These are phyloP conservation scores for Stegostoma tigrinum DNA, from an alignment of 2,113 vertebrate genomes.

Conservation along the genomic window DNA sequence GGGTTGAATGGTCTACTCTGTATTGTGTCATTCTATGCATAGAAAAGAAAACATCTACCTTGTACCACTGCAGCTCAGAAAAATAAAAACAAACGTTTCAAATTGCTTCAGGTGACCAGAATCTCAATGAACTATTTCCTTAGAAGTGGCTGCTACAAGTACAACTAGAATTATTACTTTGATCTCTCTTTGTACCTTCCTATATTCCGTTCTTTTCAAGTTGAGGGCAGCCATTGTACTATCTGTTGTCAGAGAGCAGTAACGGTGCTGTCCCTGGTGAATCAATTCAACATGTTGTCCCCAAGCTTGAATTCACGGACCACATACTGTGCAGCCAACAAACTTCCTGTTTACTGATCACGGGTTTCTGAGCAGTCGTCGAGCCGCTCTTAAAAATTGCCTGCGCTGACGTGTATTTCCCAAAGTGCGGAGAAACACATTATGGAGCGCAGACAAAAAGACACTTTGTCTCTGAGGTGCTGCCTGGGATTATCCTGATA, in stretches of 20 bases:
- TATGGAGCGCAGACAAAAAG: not conserved
- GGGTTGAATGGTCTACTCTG: not conserved
- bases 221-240: not conserved
- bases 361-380: not conserved
- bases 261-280: not conserved
- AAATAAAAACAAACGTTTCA: not conserved
- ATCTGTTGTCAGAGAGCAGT: not conserved
- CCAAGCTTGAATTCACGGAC: not conserved
- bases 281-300: not conserved
- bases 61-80: not conserved
- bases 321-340: not conserved
- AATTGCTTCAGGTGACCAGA: not conserved
- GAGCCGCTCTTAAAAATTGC: not conserved
- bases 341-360: not conserved
- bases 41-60: not conserved
- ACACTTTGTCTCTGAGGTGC: not conserved
- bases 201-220: not conserved
- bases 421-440: not conserved
- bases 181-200: not conserved
- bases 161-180: not conserved
- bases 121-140: not conserved
- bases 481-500: not conserved
- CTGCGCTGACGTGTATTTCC: not conserved
- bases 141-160: not conserved
- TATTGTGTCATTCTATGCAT: not conserved